These are phyloP conservation scores for Pseudocheirus occidentalis DNA, from an alignment of 2,797 vertebrate species.

Conservation along the genomic window DNA sequence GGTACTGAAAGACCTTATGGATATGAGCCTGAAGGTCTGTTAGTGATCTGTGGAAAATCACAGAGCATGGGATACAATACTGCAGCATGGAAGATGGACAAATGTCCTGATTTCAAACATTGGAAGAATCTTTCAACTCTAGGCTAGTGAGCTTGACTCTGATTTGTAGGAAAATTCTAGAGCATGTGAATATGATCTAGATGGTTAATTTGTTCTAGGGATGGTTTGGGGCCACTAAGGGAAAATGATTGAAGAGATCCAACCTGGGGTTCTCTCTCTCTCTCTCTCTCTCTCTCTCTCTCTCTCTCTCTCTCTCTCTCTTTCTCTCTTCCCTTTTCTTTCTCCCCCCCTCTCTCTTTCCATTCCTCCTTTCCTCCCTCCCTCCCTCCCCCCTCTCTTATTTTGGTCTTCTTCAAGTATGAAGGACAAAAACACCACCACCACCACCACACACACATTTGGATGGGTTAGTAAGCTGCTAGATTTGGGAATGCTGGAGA, in stretches of 20 bases:
- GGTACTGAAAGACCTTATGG: background rate
- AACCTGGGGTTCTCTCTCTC: background rate
- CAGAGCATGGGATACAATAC: background rate
- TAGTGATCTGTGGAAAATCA: background rate
- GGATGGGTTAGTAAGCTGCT: too few relatives aligned
- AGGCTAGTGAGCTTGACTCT: background rate
- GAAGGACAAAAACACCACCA: too few relatives aligned
- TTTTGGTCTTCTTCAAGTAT: too few relatives aligned
- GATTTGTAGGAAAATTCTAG: background rate
- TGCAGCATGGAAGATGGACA: background rate
- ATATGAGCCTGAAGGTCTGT: background rate
- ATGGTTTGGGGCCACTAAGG: background rate
- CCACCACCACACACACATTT: too few relatives aligned
- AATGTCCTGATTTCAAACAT: background rate
- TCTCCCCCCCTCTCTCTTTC: background rate
- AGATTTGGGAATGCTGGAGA: too few relatives aligned
- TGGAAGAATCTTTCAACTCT: background rate
- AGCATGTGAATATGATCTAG: background rate
- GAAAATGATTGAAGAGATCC: background rate
- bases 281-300: accelerated
- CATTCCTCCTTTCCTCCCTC: too few relatives aligned
- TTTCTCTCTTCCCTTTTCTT: accelerated
- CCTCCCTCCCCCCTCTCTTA: background rate
- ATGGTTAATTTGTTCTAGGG: background rate
- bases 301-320: background rate